These are phyloP conservation scores for Nesospiza acunhae DNA, from an alignment of 2,113 vertebrate genomes.

Conservation along the genomic window DNA sequence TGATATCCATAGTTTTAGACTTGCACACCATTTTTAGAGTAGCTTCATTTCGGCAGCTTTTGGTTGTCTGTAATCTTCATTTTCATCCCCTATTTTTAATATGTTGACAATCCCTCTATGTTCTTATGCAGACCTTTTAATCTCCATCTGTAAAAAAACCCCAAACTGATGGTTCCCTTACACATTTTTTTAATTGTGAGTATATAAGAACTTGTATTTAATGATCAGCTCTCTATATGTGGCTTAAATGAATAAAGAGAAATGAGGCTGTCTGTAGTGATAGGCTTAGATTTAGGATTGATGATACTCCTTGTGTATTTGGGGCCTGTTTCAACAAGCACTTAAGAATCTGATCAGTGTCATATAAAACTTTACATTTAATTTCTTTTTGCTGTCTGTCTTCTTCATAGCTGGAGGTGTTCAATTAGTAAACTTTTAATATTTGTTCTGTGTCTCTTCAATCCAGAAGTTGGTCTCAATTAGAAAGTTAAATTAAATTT, in stretches of 20 bases:
- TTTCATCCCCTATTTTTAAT: neutral
- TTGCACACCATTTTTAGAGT: neutral
- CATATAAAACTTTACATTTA: neutral
- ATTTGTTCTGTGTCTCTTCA: neutral
- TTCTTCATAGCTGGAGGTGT: neutral
- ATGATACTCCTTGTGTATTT: neutral
- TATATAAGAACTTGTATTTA: neutral
- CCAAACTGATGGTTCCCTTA: neutral
- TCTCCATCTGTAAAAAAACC: neutral
- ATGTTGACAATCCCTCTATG: neutral
- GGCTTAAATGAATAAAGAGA: neutral
- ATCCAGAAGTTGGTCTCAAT: neutral
- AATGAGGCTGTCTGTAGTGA: neutral
- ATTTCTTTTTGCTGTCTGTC: neutral
- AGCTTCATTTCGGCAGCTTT: neutral
- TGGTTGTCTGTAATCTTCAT: neutral
- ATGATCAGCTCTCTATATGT: neutral
- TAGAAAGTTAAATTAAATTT: neutral
- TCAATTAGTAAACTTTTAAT: neutral
- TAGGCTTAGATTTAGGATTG: neutral
- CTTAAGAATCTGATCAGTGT: neutral
- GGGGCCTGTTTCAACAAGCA: neutral
- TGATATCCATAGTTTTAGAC: neutral
- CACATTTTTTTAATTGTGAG: neutral
- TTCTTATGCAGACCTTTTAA: neutral